Base-by-base conservation (phyloP, 2,113 vertebrate genomes). In the Etheostoma cragini region DNA sequence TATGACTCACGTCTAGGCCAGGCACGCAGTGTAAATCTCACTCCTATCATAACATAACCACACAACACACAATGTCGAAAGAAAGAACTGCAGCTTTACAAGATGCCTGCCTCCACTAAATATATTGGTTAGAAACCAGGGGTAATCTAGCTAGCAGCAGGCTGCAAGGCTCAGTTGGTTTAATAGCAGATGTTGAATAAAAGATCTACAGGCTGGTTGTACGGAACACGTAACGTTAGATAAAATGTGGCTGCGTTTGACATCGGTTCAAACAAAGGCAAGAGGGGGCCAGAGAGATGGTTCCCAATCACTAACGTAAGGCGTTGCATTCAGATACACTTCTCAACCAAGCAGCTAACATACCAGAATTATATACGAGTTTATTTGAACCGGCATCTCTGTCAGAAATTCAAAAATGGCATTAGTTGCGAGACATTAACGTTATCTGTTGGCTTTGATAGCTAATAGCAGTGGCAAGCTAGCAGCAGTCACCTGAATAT, bases 211-310 rank as follows among this genome's bases (percentile, higher is more conserved):
- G 71, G 54, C 77, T 85, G 82, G 60, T 49, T 14, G 72, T 19
- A 38, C 17, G 19, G 19, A 70, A 49, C 81, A 84, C 88, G 89
- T 83, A 42, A 42, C 38, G 38, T 42, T 42, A 90, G 88, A 91
- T 81, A 26, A 81, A 91, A 89, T 92, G 90, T 90, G 87, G 86
- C 87, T 91, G 82, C 86, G 82, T 84, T 87, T 88, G 85, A 91
- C 89, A 91, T 78, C 73, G 87, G 89, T 60, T 92, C 87, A 91
- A 90, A 94, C 93, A 94, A 94, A 93, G 91, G 88, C 90, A 89
- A 65, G 75, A 73, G 66, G 61, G 84, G 42, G 76, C 58, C 42
- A 78, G 49, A 80, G 75, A 45, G 30, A 84, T 68, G 84, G 76
- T 42, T 68, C 64, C 80, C 58, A 66, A 7, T 62, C 56, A 70